phyloP scores from a whole-genome alignment of 2,797 vertebrate species.

The Okamejei kenojei region DNA sequence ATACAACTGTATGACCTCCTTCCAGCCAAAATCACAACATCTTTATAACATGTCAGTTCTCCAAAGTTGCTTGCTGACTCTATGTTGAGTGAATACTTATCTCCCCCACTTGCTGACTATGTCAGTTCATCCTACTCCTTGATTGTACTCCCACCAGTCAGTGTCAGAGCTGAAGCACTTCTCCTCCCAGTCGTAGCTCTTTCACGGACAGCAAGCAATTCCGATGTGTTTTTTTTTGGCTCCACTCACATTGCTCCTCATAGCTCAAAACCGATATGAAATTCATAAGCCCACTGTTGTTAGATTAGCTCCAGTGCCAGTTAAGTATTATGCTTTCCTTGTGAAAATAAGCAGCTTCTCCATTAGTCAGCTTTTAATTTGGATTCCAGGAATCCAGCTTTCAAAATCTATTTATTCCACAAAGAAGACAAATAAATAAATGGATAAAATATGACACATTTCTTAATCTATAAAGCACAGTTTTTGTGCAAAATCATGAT shows the following conservation, averaged over 20 bases:
- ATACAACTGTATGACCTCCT: background rate
- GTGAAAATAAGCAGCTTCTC: background rate
- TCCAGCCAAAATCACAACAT: conserved; percentile 11
- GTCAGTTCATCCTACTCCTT: conserved; percentile 3
- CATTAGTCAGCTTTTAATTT: background rate
- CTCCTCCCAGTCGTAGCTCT: background rate
- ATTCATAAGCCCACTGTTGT: background rate
- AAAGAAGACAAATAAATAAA: background rate
- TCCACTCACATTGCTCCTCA: background rate
- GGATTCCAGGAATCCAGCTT: background rate
- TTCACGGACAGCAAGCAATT: background rate
- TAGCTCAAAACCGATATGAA: background rate
- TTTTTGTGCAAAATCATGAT: background rate
- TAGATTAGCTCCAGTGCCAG: background rate
- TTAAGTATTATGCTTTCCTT: background rate
- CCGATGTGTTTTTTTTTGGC: background rate
- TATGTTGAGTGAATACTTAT: background rate
- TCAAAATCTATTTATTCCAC: background rate
- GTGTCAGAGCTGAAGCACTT: background rate
- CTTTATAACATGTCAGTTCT: background rate
- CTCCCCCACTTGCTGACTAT: background rate
- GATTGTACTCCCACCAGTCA: background rate
- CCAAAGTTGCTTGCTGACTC: background rate
- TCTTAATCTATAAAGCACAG: background rate
- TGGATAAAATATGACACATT: background rate